These are phyloP conservation scores for Drosophila histrio DNA, from an alignment of 2,888 invertebrate genomes.

Conservation along the genomic window DNA sequence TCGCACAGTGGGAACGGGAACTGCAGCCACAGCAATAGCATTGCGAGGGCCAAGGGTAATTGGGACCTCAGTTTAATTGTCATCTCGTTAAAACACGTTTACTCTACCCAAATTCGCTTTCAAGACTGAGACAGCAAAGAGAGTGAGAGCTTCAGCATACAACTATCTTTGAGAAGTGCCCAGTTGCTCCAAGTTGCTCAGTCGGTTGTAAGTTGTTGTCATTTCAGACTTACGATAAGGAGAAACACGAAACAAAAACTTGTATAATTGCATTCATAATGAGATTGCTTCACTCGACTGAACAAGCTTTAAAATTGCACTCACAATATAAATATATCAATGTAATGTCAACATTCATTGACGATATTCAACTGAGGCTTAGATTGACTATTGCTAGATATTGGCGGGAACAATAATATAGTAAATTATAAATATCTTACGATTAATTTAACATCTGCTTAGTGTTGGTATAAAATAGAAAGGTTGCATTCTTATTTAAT, in stretches of 20 bases:
- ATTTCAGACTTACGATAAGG: conserved; percentile 50
- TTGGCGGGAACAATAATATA: no score
- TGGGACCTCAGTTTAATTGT: conserved; percentile 15
- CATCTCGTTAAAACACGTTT: conserved; percentile 60
- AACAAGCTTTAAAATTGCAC: conserved; percentile 25
- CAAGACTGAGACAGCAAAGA: conserved; percentile 44
- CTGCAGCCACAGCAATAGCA: conserved; percentile 32
- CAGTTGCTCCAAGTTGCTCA: conserved; percentile 7
- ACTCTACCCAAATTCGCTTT: conserved; percentile 45
- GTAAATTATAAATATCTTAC: no score
- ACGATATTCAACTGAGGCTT: not conserved
- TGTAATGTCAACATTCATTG: not conserved
- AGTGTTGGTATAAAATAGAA: no score
- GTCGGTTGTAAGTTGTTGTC: conserved; percentile 32
- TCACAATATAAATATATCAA: not conserved
- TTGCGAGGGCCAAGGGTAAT: conserved; percentile 16
- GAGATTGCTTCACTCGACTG: conserved; percentile 23
- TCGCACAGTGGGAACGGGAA: conserved; percentile 10
- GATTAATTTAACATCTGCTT: no score
- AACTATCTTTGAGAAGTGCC: not conserved
- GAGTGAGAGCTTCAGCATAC: not conserved
- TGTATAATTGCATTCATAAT: conserved; percentile 55
- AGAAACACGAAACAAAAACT: conserved; percentile 51
- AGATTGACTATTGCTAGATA: not conserved
- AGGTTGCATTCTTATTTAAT: no score